A percentile compares a stretch with the other conserved stretches of the same genome.
phyloP scores from a whole-genome alignment of 1,140 invertebrate genomes.

The Holotrichia oblita region DNA sequence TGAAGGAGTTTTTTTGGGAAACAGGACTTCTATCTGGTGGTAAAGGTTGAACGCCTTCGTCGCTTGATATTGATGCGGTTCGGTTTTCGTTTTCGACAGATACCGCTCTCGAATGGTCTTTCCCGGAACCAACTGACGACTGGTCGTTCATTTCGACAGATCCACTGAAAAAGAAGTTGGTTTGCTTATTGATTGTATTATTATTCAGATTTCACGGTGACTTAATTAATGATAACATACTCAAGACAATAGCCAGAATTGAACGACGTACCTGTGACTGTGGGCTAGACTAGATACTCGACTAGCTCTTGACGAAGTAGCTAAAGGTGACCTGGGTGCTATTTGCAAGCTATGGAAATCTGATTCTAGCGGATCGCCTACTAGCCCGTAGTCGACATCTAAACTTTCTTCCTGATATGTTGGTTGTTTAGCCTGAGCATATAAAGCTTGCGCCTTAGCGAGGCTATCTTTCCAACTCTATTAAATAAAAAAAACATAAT shows the following conservation, averaged over 20 bases:
- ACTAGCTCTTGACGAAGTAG: constrained; percentile 62
- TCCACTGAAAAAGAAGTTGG: constrained; percentile 68
- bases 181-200: too few relatives aligned
- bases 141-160: constrained; percentile 78
- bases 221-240: neutral
- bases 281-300: constrained; percentile 72
- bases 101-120: constrained; percentile 61
- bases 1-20: constrained; percentile 59
- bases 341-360: constrained; percentile 61
- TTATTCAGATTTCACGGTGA: neutral
- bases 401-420: constrained; percentile 56
- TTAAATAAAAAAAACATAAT: constrained; percentile 38
- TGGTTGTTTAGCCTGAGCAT: constrained; percentile 67
- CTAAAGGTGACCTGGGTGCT: constrained; percentile 57
- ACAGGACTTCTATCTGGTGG: constrained; percentile 57
- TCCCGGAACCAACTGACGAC: constrained; percentile 57
- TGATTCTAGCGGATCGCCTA: constrained; percentile 59
- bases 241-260: neutral
- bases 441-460: constrained; percentile 72
- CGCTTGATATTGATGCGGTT: constrained; percentile 66
- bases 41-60: constrained; percentile 62
- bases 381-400: constrained; percentile 61
- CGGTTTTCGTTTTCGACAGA: constrained; percentile 65
- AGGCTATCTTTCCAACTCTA: constrained; percentile 73
- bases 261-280: constrained; percentile 65